These are phyloP conservation scores for Platysternon megacephalum DNA, from an alignment of 2,113 vertebrate genomes.

Conservation along the genomic window DNA sequence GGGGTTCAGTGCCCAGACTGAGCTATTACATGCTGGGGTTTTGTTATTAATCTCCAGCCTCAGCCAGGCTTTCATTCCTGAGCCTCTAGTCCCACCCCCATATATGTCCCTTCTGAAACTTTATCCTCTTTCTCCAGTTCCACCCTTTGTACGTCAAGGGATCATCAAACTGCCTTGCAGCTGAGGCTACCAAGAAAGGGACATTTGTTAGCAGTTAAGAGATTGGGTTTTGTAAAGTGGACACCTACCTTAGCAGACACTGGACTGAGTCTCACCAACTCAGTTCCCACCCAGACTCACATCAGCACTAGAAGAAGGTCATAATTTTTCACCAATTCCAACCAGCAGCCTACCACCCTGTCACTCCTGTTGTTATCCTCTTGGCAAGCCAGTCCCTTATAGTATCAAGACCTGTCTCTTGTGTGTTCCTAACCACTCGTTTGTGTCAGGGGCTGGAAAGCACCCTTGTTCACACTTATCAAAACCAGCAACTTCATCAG, in stretches of 20 bases:
- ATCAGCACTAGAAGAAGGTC: neutral
- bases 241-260: neutral
- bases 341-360: neutral
- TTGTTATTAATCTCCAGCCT: neutral
- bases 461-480: conserved; percentile 55
- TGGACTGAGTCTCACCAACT: neutral
- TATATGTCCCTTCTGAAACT: neutral
- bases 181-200: neutral
- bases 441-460: conserved; percentile 34
- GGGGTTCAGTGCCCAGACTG: neutral
- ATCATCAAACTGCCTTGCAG: neutral
- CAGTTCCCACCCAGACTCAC: fast-evolving
- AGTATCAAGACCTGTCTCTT: conserved; percentile 23
- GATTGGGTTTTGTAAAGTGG: neutral
- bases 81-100: too few relatives aligned
- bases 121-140: neutral
- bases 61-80: neutral
- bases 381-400: neutral
- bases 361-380: neutral
- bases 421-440: conserved; percentile 34
- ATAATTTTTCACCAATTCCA: conserved; percentile 4
- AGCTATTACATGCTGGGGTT: neutral
- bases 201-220: neutral
- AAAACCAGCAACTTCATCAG: conserved; percentile 55
- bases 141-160: neutral